Conservation (phyloP, 2,113 vertebrate species). For the Lampris incognitus region DNA sequence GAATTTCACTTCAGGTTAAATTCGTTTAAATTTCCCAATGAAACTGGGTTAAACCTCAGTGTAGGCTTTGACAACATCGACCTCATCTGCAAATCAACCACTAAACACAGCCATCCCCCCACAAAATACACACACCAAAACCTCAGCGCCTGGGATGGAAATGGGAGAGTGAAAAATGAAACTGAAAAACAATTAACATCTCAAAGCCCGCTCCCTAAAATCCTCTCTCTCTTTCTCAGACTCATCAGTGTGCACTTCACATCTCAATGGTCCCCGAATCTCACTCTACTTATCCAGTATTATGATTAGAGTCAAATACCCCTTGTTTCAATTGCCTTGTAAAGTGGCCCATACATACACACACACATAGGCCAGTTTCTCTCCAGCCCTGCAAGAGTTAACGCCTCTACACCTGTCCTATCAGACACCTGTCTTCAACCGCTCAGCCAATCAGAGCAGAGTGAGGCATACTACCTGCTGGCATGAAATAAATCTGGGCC, state of each 20-base stretch:
- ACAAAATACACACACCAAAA: conserved; percentile 65
- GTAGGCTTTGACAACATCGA: neutral
- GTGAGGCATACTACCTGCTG: conserved; percentile 61
- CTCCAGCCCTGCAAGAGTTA: conserved; percentile 70
- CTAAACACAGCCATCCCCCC: neutral
- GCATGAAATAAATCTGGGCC: conserved; percentile 75
- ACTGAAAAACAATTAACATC: conserved; percentile 72
- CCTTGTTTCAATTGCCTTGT: conserved; percentile 66
- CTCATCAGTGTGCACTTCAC: conserved; percentile 61
- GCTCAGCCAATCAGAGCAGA: conserved; percentile 79
- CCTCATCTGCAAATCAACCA: neutral
- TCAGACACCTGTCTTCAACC: conserved; percentile 81
- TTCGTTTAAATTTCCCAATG: too few relatives aligned
- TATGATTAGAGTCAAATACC: conserved; percentile 57
- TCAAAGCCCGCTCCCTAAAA: conserved; percentile 64
- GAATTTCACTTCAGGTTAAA: too few relatives aligned
- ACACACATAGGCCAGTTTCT: conserved; percentile 63
- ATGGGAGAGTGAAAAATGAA: conserved; percentile 55
- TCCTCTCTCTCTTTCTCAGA: conserved; percentile 47
- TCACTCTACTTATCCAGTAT: conserved; percentile 65
- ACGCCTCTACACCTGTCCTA: conserved; percentile 81
- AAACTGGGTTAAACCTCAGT: too few relatives aligned
- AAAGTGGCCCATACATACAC: conserved; percentile 44
- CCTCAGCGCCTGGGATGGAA: conserved; percentile 22
- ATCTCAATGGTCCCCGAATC: conserved; percentile 57